A percentile compares a stretch with the other conserved stretches of the same genome.
Evolutionary conservation across 2,888 invertebrate genomes (phyloP).

Genomic region (Lasioglossum villosulum): DNA sequence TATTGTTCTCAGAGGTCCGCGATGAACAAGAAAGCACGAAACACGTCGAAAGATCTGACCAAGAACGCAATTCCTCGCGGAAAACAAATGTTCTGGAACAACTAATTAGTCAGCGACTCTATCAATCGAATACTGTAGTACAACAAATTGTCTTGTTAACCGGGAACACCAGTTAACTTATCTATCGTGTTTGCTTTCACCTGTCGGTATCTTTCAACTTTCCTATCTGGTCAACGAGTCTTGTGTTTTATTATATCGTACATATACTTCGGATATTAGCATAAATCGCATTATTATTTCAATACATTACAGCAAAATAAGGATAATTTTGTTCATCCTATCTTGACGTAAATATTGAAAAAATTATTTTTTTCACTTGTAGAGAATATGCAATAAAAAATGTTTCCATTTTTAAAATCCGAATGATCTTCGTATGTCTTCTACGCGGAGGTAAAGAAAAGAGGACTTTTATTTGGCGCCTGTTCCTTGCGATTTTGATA

Average conservation of each 20-base stretch:
- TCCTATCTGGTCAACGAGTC: not conserved
- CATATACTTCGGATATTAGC: not conserved
- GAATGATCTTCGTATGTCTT: too few species aligned
- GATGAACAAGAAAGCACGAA: not conserved
- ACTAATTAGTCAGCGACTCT: not conserved
- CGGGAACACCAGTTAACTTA: not conserved
- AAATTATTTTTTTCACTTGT: too few species aligned
- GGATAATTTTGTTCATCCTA: not conserved
- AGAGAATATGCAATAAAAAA: too few species aligned
- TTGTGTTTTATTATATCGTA: not conserved
- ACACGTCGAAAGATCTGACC: not conserved
- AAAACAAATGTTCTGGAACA: not conserved
- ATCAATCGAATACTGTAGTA: not conserved
- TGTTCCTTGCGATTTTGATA: not conserved
- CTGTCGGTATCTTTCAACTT: not conserved
- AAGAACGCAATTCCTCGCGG: not conserved
- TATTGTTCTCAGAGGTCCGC: not conserved
- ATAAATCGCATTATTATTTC: not conserved
- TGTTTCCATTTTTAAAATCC: too few species aligned
- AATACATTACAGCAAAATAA: not conserved
- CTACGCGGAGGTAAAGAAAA: too few species aligned
- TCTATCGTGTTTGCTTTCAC: not conserved
- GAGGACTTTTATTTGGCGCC: not conserved
- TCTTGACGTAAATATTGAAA: too few species aligned
- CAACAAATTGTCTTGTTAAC: conserved; percentile 1